Evolutionary conservation across 2,113 vertebrate species (phyloP), one percentile per base, ranked within the genome.

Genomic region (Cygnus buccinator): DNA sequence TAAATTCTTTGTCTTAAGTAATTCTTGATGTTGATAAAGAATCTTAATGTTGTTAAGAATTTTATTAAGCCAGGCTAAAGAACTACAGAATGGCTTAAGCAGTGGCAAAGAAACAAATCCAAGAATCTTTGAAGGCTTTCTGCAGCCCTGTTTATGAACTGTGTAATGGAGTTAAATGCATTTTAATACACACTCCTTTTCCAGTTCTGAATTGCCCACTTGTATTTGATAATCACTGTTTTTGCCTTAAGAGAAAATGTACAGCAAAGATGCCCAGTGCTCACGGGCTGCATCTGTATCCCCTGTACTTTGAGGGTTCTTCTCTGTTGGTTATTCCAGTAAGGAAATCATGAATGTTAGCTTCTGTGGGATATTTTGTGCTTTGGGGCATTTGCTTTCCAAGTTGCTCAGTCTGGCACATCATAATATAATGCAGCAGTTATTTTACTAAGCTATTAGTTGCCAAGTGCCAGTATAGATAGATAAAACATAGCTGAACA

Each of bases 281-380:
- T 87, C n/a, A 21, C 11, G 25, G 58, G 43, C 39, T 93, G 20
- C 46, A 48, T 48, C 46, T 48, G 46, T 48, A 11, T 48, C 46
- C 20, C 46, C 46, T 48, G 46, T 48, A 22, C 46, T 48, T 48
- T 48, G 50, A 16, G 15, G n/a, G 77, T 93, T 78, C 65, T 84
- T 68, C 55, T 67, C 65, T 77, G 5, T 59, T 57, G 22, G 26
- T 61, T 84, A 37, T 86, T 86, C 68, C 33, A 68, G 79, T 57
- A 35, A 84, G 67, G 61, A 88, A 84, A 44, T 0, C 0, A 7
- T 11, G 22, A 55, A 7, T 0, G 2, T 76, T 62, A 57, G 19
- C 46, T 68, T 89, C 33, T 70, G 43, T 50, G 31, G 29, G 35
- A 15, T 54, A 28, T 78, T 48, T 91, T 94, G 70, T 89, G 33